Conservation (phyloP, 2,113 vertebrate species). For the Alosa alosa region DNA sequence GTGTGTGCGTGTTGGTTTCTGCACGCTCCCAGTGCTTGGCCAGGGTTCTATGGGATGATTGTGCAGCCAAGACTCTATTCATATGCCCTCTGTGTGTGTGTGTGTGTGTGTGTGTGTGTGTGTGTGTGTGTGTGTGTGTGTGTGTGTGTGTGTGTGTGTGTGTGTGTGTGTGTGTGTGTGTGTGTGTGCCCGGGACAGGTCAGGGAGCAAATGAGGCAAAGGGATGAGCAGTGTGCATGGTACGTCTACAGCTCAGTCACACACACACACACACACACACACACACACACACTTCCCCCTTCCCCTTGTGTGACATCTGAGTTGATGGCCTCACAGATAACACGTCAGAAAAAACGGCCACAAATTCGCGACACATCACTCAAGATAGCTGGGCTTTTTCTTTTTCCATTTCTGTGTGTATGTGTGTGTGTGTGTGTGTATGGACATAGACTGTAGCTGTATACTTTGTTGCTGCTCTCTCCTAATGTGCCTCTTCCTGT, state of each 20-base stretch:
- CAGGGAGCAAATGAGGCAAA: constrained; percentile 59
- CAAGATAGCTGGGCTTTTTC: not conserved
- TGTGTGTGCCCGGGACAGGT: constrained; percentile 33
- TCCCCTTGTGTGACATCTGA: not conserved
- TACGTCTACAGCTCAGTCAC: constrained; percentile 57
- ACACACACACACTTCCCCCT: not conserved
- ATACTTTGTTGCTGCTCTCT: not conserved
- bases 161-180: not conserved
- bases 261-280: constrained; percentile 36
- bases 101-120: too few species aligned
- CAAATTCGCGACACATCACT: not conserved
- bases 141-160: too few species aligned
- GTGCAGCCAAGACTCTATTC: not conserved
- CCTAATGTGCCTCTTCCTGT: constrained; percentile 6
- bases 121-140: not conserved
- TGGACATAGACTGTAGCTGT: not conserved
- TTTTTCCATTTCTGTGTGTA: constrained; percentile 25
- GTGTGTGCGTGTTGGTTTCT: not conserved
- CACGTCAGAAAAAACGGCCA: not conserved
- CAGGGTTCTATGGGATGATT: not conserved
- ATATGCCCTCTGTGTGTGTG: not conserved
- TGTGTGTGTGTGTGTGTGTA: not conserved
- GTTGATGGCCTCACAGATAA: not conserved
- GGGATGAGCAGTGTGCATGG: constrained; percentile 45
- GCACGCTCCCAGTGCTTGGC: not conserved